Percentiles rank a stretch among this genome's conserved stretches.
These are phyloP conservation scores for Xenus cinereus DNA, from an alignment of 2,113 vertebrate species.

Conservation along the genomic window DNA sequence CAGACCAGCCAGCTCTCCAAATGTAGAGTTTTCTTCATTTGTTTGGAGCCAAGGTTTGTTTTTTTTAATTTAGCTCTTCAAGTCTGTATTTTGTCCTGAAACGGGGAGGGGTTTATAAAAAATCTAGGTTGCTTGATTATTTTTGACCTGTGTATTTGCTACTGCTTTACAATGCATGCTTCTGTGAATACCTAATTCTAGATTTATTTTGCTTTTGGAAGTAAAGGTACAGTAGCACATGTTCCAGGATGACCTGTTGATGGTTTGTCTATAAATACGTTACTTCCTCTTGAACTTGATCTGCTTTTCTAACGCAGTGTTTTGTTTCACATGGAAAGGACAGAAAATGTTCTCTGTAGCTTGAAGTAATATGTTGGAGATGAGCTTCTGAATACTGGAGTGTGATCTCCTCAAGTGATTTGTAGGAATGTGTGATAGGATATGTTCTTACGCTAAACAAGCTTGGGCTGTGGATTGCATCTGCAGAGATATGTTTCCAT, in stretches of 20 bases:
- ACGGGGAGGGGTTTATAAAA: not conserved
- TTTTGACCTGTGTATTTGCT: not conserved
- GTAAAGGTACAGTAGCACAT: rapidly evolving
- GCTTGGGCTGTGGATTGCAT: not conserved
- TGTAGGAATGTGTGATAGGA: not conserved
- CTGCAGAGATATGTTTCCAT: not conserved
- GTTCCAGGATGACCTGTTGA: not conserved
- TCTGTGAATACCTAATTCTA: not conserved
- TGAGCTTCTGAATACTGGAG: not conserved
- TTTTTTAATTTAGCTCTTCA: not conserved
- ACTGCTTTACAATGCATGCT: not conserved
- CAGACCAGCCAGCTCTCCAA: not conserved
- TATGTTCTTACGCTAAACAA: rapidly evolving
- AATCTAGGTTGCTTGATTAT: not conserved
- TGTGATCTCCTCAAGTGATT: not conserved
- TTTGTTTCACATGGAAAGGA: rapidly evolving
- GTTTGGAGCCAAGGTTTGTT: not conserved
- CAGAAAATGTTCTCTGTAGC: not conserved
- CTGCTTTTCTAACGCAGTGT: not conserved
- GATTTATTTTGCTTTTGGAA: not conserved
- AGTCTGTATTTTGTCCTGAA: not conserved
- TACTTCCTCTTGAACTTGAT: not conserved
- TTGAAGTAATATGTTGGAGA: not conserved
- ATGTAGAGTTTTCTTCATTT: not conserved
- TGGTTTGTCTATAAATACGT: not conserved